Evolutionary conservation across 2,797 vertebrate genomes (phyloP).

Genomic region (Heterohyrax brucei): DNA sequence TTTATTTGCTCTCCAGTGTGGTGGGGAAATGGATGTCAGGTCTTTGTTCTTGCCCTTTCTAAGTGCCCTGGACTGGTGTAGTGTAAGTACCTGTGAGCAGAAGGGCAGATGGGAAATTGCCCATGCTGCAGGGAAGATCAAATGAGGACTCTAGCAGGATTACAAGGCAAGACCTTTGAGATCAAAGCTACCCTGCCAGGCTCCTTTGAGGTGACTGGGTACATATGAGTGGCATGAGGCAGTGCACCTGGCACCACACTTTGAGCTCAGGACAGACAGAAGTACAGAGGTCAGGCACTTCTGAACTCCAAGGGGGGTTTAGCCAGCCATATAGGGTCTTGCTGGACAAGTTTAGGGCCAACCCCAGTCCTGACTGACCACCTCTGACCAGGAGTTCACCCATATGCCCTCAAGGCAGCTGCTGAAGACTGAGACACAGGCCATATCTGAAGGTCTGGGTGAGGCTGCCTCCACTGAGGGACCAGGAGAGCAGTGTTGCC

Average conservation of each 20-base stretch:
- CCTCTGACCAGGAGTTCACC: background rate
- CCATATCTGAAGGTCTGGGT: background rate
- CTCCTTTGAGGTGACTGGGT: background rate
- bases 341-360: background rate
- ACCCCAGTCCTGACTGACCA: background rate
- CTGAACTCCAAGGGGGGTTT: background rate
- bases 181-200: too few relatives aligned
- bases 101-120: background rate
- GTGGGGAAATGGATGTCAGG: background rate
- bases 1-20: background rate
- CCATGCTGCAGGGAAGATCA: background rate
- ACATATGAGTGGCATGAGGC: background rate
- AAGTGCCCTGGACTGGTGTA: background rate
- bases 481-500: background rate
- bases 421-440: background rate
- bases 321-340: background rate
- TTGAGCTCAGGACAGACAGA: background rate
- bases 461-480: background rate
- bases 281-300: background rate
- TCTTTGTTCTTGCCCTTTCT: background rate
- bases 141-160: background rate
- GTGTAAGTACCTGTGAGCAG: background rate
- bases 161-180: background rate
- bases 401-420: background rate
- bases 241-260: rapidly evolving